These are phyloP conservation scores for Corythaixoides concolor DNA, from an alignment of 2,113 vertebrate species.

Conservation along the genomic window DNA sequence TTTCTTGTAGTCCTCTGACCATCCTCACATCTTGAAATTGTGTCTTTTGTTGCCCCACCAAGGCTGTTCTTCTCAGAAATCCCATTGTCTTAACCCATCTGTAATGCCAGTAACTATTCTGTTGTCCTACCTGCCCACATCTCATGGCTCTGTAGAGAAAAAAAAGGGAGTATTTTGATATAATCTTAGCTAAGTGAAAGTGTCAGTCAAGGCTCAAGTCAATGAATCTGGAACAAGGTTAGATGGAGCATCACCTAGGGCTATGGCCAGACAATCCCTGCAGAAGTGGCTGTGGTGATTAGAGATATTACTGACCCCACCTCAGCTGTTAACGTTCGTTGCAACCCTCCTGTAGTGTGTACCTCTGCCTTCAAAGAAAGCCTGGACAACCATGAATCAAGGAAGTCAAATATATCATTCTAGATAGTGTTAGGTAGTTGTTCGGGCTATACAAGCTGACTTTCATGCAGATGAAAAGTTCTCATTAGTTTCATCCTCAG, in stretches of 20 bases:
- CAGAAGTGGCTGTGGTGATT: background rate
- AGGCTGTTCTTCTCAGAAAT: background rate
- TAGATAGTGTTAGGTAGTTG: background rate
- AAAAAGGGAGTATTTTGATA: background rate
- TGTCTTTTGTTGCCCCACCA: accelerated
- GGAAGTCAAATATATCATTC: background rate
- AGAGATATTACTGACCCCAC: background rate
- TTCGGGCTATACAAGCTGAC: background rate
- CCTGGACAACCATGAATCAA: background rate
- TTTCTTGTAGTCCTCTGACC: background rate
- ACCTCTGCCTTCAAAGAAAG: background rate
- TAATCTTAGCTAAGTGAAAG: background rate
- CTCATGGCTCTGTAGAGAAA: background rate
- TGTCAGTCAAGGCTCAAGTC: background rate
- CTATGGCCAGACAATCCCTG: background rate
- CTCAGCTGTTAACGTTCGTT: background rate
- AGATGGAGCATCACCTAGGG: background rate
- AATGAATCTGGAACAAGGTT: background rate
- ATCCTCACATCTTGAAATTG: background rate
- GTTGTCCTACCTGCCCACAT: background rate
- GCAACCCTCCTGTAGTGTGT: background rate
- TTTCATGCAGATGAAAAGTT: background rate
- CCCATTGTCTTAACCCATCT: accelerated
- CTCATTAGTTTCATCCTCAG: background rate
- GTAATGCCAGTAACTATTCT: background rate